Evolutionary conservation across 2,888 invertebrate genomes (phyloP), one percentile per base, ranked within the genome.

Genomic region (Sericinus montela): DNA sequence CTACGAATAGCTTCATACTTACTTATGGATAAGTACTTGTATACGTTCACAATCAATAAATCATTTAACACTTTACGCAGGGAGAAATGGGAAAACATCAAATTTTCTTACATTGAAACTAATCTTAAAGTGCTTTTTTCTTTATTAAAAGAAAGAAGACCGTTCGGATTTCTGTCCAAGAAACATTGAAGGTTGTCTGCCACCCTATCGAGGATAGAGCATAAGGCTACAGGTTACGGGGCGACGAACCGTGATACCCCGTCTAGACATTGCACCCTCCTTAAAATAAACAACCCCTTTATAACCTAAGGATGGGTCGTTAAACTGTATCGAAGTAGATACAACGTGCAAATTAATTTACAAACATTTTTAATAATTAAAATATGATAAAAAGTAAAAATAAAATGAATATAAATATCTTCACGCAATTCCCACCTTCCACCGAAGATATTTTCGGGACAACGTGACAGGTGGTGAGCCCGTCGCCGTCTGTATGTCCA

Each of bases 241-340:
- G 54, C 63, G 58, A 48, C 61, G 67, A 67, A 62, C 70, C 60
- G 57, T 55, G 57, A 59, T 59, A 52, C 53, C 42, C 57, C 40
- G 69, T 67, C 69, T 70, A 70, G 69, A 69, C 69, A 57, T 44
- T 58, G 50, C 60, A 49, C 61, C 60, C 56, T 39, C 44, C 32
- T 38, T 38, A 34, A 34, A 48, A 43, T 43, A 39, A 39, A 49
- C 39, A 28, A 43, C 23, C 43, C 48, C 43, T 48, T 32, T 29
- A 25, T 38, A 23, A 48, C 42, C 42, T 48, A 32, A 43, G 42
- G 42, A 37, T 49, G 28, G 48, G 43, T 44, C 44, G 44, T 34
- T 38, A 49, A 29, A 44, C 48, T 37, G n/a, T 37, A 37, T 23
- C 30, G 30, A 42, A 48, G 43, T 48, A 38, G 13, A 13, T 30